A percentile compares a stretch with the other conserved stretches of the same genome.
phyloP scores from a whole-genome alignment of 2,797 vertebrate genomes.

The Sebastes dallii region DNA sequence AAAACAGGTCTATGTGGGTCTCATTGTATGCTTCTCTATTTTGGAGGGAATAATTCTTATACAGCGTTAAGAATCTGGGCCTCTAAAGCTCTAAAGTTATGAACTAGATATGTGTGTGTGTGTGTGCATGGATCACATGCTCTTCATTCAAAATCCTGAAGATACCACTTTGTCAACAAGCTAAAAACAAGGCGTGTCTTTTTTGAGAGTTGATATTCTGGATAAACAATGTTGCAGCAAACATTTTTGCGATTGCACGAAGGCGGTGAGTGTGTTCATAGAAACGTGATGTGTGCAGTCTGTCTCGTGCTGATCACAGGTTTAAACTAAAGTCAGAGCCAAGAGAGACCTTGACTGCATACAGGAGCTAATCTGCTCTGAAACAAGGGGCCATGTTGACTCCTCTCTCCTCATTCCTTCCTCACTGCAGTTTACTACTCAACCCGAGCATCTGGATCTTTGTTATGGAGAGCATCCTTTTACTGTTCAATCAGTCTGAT shows the following conservation, averaged over 20 bases:
- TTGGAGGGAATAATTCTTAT: background rate
- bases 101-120: background rate
- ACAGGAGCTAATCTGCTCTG: slow-evolving; percentile 49
- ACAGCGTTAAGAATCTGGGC: background rate
- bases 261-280: background rate
- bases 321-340: slow-evolving; percentile 31
- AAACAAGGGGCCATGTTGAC: slow-evolving; percentile 20
- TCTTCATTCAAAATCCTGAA: background rate
- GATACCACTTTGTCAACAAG: background rate
- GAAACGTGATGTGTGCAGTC: background rate
- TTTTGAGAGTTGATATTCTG: background rate
- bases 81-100: background rate
- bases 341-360: slow-evolving; percentile 31
- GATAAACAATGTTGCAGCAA: background rate
- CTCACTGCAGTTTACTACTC: slow-evolving; percentile 10
- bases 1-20: too few relatives aligned
- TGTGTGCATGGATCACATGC: background rate
- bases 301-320: slow-evolving; percentile 39
- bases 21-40: background rate
- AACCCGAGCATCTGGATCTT: background rate
- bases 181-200: background rate
- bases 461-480: background rate
- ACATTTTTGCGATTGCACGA: background rate
- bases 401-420: background rate
- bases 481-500: slow-evolving; percentile 12